Percentiles rank a stretch among this genome's conserved stretches.
phyloP scores from a whole-genome alignment of 2,113 vertebrate species.

The Empidonax alnorum region DNA sequence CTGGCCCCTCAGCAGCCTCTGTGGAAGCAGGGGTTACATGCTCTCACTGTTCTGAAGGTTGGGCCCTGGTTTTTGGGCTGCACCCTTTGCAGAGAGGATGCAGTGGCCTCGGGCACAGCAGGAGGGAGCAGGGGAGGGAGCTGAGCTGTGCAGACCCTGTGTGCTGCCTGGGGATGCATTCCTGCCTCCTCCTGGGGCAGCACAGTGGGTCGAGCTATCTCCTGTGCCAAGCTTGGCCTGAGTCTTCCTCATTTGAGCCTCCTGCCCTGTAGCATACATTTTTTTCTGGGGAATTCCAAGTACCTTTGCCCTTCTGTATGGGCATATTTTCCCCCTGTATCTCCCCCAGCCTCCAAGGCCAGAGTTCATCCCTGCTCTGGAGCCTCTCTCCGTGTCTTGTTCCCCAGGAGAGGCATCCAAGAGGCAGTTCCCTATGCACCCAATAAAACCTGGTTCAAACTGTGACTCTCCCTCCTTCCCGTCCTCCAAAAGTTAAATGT shows the following conservation, averaged over 20 bases:
- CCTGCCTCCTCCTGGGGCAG: not conserved
- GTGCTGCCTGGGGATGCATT: not conserved
- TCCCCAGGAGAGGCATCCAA: not conserved
- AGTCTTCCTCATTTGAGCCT: not conserved
- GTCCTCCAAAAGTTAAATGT: not conserved
- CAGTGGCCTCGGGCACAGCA: not conserved
- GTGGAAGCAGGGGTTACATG: not conserved
- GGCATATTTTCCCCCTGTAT: not conserved
- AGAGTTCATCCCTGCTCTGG: not conserved
- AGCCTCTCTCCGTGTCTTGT: not conserved
- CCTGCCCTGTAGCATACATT: constrained; percentile 10
- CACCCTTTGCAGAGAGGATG: not conserved
- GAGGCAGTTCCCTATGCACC: not conserved
- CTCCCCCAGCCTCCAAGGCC: not conserved
- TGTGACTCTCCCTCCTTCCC: not conserved
- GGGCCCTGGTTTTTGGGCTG: not conserved
- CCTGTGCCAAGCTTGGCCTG: not conserved
- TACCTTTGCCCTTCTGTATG: not conserved
- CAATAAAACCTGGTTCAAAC: not conserved
- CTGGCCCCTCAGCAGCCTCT: not conserved
- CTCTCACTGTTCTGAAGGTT: not conserved
- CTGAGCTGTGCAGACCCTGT: not conserved
- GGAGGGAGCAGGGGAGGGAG: not conserved
- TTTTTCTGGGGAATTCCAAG: not conserved
- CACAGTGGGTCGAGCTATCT: fast-evolving